phyloP scores from a whole-genome alignment of 2,113 vertebrate species.

The Macrotis lagotis region DNA sequence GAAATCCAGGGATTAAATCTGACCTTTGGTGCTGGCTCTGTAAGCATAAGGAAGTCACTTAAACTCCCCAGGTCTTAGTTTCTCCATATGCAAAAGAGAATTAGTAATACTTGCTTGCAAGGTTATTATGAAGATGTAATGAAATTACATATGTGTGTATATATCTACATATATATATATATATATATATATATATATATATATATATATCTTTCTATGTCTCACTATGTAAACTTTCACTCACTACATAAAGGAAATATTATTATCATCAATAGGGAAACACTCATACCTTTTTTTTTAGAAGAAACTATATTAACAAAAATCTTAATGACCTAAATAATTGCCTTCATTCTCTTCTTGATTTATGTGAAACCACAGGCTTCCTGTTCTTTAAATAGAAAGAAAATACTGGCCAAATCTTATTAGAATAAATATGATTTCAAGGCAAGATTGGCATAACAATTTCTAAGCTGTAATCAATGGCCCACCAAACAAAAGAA shows the following conservation, averaged over 20 bases:
- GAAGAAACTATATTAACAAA: not conserved
- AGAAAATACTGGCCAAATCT: constrained; percentile 5
- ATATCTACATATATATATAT: not conserved
- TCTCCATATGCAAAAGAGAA: not conserved
- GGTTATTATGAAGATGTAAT: not conserved
- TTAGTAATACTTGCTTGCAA: not conserved
- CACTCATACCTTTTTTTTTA: not conserved
- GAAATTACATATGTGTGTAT: not conserved
- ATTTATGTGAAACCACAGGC: not conserved
- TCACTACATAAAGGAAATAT: not conserved
- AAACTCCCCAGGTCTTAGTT: not conserved
- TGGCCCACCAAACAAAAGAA: constrained; percentile 26
- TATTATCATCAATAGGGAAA: not conserved
- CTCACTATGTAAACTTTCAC: not conserved
- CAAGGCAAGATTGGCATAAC: not conserved
- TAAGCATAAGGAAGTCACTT: not conserved
- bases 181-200: not conserved
- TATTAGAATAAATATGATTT: constrained; percentile 47
- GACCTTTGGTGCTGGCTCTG: not conserved
- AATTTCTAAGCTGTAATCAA: constrained; percentile 28
- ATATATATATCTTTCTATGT: not conserved
- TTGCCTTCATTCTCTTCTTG: not conserved
- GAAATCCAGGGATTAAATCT: not conserved
- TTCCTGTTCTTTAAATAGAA: constrained; percentile 24
- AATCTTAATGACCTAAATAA: constrained; percentile 27